Conservation (phyloP, 2,888 invertebrate species). For the Sarcophaga variegata region DNA sequence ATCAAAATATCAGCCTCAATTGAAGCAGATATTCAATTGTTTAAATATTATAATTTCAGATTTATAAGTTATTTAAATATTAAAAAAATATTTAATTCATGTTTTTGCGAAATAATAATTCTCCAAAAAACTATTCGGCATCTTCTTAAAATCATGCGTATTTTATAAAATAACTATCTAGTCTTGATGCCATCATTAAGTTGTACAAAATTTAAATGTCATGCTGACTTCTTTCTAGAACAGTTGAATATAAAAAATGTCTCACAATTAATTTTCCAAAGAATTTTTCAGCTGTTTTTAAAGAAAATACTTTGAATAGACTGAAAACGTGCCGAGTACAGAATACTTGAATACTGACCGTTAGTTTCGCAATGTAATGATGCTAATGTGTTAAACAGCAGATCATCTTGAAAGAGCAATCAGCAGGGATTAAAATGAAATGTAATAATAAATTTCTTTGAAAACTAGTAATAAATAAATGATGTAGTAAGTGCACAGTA, state of each 20-base stretch:
- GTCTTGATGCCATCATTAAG: not conserved
- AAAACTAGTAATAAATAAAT: too few relatives aligned
- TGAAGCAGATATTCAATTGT: slow-evolving; percentile 38
- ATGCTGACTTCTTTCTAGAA: slow-evolving; percentile 29
- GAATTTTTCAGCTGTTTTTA: slow-evolving; percentile 35
- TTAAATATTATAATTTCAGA: not conserved
- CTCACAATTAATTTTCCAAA: not conserved
- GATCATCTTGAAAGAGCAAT: not conserved
- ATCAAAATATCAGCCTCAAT: slow-evolving; percentile 12
- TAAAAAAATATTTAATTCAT: not conserved
- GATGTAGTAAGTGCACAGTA: too few relatives aligned
- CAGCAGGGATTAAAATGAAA: too few relatives aligned
- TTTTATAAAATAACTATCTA: not conserved
- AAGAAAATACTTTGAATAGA: too few relatives aligned
- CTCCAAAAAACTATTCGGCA: not conserved
- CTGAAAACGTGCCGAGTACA: too few relatives aligned
- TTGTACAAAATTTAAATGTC: slow-evolving; percentile 31
- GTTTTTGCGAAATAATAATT: not conserved
- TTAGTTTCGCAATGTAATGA: slow-evolving; percentile 27
- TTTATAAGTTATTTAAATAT: not conserved
- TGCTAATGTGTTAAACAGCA: slow-evolving; percentile 6
- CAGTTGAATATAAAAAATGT: not conserved
- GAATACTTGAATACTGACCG: too few relatives aligned
- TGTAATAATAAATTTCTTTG: too few relatives aligned
- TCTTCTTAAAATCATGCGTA: not conserved